Conservation (phyloP, 2,888 invertebrate genomes). For the Tenthredo livida region DNA sequence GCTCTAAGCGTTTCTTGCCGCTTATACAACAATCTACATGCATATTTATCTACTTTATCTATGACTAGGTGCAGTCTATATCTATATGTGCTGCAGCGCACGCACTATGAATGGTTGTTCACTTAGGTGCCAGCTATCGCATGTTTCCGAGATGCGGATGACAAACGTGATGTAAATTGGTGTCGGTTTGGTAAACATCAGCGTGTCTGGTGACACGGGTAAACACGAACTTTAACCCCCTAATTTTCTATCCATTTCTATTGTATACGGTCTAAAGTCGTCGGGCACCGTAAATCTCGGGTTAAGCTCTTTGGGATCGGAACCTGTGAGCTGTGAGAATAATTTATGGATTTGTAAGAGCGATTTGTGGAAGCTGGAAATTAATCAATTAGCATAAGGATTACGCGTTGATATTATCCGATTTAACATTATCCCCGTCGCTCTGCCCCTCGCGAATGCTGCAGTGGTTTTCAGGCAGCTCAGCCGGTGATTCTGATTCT, state of each 20-base stretch:
- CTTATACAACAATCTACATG: not conserved
- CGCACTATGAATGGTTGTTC: not conserved
- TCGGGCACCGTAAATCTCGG: constrained; percentile 38
- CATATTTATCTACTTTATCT: not conserved
- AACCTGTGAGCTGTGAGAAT: constrained; percentile 27
- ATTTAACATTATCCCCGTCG: constrained; percentile 13
- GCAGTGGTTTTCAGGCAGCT: not conserved
- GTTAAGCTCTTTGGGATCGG: constrained; percentile 48
- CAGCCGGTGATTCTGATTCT: not conserved
- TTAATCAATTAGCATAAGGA: constrained; percentile 40
- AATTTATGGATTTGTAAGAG: constrained; percentile 32
- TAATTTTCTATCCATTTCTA: constrained; percentile 48
- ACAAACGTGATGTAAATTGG: constrained; percentile 49
- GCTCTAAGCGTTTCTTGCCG: not conserved
- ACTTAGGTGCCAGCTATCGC: not conserved
- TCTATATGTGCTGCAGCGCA: not conserved
- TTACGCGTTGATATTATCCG: constrained; percentile 20
- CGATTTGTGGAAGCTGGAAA: constrained; percentile 26
- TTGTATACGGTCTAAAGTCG: constrained; percentile 28
- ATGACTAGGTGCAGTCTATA: not conserved
- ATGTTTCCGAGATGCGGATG: not conserved
- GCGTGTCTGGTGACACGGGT: constrained; percentile 41
- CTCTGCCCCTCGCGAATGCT: constrained; percentile 2
- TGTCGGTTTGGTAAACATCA: constrained; percentile 41
- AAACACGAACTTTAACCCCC: constrained; percentile 30